phyloP scores from a whole-genome alignment of 2,113 vertebrate genomes.

The Calypte anna region DNA sequence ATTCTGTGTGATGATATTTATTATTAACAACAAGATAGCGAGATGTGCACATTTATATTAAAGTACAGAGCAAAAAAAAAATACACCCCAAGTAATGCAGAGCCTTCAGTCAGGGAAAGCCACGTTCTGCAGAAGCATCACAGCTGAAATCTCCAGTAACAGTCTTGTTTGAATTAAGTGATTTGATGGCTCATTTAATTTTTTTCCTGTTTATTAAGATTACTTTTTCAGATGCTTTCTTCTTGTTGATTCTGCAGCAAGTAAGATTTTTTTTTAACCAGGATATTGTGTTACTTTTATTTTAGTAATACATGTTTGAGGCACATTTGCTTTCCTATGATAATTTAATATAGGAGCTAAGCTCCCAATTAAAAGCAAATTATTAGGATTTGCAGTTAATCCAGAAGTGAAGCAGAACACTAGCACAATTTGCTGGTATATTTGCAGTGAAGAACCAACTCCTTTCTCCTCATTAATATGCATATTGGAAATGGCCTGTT shows the following conservation, averaged over 20 bases:
- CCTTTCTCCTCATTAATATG: background rate
- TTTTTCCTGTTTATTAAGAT: background rate
- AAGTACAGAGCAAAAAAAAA: background rate
- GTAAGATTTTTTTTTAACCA: background rate
- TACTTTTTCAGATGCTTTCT: conserved; percentile 1
- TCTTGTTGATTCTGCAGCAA: background rate
- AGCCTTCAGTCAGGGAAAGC: background rate
- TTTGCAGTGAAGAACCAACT: background rate
- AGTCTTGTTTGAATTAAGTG: background rate
- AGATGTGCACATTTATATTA: background rate
- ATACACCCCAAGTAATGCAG: background rate
- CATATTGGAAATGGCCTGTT: conserved; percentile 25
- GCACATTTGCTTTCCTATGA: conserved; percentile 54
- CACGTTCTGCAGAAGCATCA: background rate
- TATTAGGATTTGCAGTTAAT: conserved; percentile 69
- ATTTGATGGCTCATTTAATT: background rate
- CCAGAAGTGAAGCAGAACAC: conserved; percentile 51
- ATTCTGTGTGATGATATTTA: background rate
- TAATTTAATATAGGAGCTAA: conserved; percentile 65
- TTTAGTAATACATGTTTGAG: conserved; percentile 26
- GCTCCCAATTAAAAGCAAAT: conserved; percentile 74
- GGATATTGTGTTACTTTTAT: conserved; percentile 16
- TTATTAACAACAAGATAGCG: background rate
- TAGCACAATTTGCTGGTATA: conserved; percentile 18
- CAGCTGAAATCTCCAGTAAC: background rate